Percentiles rank a stretch among this genome's conserved stretches.
phyloP scores from a whole-genome alignment of 2,888 invertebrate genomes.

The Nomada ferruginata region DNA sequence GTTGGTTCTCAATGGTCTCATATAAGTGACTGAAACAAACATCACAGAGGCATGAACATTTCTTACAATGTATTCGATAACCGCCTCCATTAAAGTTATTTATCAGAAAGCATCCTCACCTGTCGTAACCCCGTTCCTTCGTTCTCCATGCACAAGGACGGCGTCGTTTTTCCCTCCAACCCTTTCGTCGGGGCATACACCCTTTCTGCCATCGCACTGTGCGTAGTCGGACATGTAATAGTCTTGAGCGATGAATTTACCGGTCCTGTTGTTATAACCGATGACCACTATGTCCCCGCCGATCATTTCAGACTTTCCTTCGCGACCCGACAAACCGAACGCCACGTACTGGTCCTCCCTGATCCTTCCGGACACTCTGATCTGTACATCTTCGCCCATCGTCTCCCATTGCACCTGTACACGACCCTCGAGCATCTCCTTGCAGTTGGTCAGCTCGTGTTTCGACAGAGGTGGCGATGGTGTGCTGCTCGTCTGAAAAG shows the following conservation, averaged over 20 bases:
- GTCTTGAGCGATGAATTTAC: conserved; percentile 91
- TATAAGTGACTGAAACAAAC: conserved; percentile 87
- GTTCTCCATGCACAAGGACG: conserved; percentile 89
- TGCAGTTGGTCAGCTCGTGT: conserved; percentile 89
- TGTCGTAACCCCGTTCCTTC: conserved; percentile 92
- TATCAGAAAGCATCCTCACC: conserved; percentile 65
- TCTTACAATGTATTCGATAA: too few species aligned
- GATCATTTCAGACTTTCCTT: conserved; percentile 90
- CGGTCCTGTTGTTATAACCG: conserved; percentile 87
- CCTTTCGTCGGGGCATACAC: conserved; percentile 94
- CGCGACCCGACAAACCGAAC: conserved; percentile 93
- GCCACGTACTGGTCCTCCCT: conserved; percentile 94
- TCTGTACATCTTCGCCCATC: conserved; percentile 90
- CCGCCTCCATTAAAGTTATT: too few species aligned
- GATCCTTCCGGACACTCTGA: conserved; percentile 92
- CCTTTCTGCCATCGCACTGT: conserved; percentile 92
- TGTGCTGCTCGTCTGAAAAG: conserved; percentile 90
- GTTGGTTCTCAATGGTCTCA: conserved; percentile 90
- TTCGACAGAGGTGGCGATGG: conserved; percentile 86
- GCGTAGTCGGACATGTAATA: conserved; percentile 93
- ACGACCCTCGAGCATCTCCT: conserved; percentile 92
- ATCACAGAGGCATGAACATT: not conserved
- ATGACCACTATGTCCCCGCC: conserved; percentile 94
- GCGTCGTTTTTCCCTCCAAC: conserved; percentile 93
- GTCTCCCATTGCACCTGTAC: conserved; percentile 95